phyloP scores from a whole-genome alignment of 2,888 invertebrate genomes.

The Caradrina clavipalpis region DNA sequence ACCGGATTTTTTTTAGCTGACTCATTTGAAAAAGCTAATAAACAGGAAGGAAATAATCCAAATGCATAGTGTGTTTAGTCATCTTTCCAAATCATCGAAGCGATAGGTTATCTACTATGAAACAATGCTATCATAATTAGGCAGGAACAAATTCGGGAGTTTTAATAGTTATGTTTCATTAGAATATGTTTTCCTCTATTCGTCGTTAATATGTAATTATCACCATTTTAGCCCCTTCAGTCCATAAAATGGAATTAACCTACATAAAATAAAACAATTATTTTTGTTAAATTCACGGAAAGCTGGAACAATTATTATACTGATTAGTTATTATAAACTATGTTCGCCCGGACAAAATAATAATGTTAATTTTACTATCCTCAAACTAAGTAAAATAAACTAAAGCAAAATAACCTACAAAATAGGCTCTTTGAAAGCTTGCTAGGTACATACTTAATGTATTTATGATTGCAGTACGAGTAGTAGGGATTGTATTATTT shows the following conservation, averaged over 20 bases:
- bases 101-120: background rate
- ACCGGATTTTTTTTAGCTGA: too few relatives aligned
- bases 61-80: background rate
- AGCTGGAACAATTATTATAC: background rate
- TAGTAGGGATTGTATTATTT: background rate
- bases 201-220: too few relatives aligned
- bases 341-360: conserved; percentile 3
- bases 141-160: background rate
- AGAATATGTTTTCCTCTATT: background rate
- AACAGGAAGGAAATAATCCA: background rate
- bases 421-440: background rate
- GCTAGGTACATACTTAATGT: background rate
- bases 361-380: conserved; percentile 1
- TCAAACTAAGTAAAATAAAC: conserved; percentile 18
- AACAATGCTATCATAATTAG: background rate
- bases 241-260: background rate
- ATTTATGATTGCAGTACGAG: conserved; percentile 1
- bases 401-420: background rate
- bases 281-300: conserved; percentile 8
- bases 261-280: background rate
- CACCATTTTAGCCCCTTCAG: background rate
- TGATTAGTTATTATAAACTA: background rate
- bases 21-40: background rate
- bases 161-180: background rate
- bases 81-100: background rate